These are phyloP conservation scores for Ceratina australensis DNA, from an alignment of 1,140 invertebrate genomes.

Conservation along the genomic window DNA sequence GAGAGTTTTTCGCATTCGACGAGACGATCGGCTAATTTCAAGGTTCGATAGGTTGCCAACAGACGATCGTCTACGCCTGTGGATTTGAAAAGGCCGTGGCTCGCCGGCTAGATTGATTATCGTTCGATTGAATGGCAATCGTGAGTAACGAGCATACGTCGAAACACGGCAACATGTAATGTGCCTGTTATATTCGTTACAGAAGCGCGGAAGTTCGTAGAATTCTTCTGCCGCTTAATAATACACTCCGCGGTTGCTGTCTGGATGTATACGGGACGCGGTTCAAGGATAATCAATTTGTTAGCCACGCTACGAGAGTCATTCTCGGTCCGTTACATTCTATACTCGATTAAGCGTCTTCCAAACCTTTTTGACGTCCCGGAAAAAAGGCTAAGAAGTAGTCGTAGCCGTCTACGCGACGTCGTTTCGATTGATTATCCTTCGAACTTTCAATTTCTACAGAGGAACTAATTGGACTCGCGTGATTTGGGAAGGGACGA, in stretches of 20 bases:
- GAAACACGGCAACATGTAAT: not conserved
- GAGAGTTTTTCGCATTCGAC: too few relatives aligned
- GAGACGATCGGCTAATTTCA: slow-evolving; percentile 25
- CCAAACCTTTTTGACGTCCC: too few relatives aligned
- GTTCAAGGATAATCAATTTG: slow-evolving; percentile 38
- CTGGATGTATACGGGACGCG: not conserved
- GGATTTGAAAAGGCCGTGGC: not conserved
- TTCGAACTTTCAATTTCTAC: too few relatives aligned
- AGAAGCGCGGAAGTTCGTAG: slow-evolving; percentile 7
- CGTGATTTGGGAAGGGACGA: too few relatives aligned
- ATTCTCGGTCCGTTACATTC: slow-evolving; percentile 21
- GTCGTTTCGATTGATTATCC: too few relatives aligned
- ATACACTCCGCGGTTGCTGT: slow-evolving; percentile 17
- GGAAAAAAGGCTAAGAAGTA: too few relatives aligned
- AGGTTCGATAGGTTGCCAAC: slow-evolving; percentile 15
- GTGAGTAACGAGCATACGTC: slow-evolving; percentile 23
- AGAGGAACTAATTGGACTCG: too few relatives aligned
- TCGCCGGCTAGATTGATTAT: slow-evolving; percentile 14
- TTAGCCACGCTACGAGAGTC: slow-evolving; percentile 7
- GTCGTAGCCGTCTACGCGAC: too few relatives aligned
- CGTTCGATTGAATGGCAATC: slow-evolving; percentile 16
- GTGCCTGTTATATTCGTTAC: slow-evolving; percentile 13
- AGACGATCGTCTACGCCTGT: not conserved
- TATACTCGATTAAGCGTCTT: not conserved
- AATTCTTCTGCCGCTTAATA: slow-evolving; percentile 12